phyloP scores from a whole-genome alignment of 1,140 invertebrate species.

The Tribolium castaneum region DNA sequence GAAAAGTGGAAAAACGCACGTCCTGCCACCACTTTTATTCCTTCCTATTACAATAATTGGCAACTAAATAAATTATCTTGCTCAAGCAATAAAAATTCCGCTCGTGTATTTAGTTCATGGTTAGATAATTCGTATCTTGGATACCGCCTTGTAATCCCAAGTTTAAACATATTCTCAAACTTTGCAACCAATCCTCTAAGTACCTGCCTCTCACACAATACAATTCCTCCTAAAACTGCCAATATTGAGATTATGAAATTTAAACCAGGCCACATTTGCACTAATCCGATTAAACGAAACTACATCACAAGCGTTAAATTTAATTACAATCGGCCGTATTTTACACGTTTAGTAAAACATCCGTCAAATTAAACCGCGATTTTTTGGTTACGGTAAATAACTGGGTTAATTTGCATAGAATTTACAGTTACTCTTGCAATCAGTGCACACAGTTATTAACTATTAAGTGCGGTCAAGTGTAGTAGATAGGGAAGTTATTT shows the following conservation, averaged over 20 bases:
- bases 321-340: conserved; percentile 14
- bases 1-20: no score
- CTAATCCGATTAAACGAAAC: not conserved
- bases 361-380: not conserved
- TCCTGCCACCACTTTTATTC: no score
- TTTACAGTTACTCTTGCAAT: not conserved
- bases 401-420: no score
- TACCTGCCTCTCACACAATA: not conserved
- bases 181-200: not conserved
- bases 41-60: no score
- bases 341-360: not conserved
- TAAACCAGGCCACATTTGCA: not conserved
- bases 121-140: not conserved
- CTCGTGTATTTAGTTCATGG: not conserved
- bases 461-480: not conserved
- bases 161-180: not conserved
- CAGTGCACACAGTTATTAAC: not conserved
- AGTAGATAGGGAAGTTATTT: not conserved
- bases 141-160: not conserved
- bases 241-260: not conserved
- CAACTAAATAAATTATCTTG: no score
- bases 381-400: not conserved
- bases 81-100: no score
- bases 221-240: not conserved
- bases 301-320: not conserved